Evolutionary conservation across 2,113 vertebrate genomes (phyloP).

Genomic region (Percopsis transmontana): DNA sequence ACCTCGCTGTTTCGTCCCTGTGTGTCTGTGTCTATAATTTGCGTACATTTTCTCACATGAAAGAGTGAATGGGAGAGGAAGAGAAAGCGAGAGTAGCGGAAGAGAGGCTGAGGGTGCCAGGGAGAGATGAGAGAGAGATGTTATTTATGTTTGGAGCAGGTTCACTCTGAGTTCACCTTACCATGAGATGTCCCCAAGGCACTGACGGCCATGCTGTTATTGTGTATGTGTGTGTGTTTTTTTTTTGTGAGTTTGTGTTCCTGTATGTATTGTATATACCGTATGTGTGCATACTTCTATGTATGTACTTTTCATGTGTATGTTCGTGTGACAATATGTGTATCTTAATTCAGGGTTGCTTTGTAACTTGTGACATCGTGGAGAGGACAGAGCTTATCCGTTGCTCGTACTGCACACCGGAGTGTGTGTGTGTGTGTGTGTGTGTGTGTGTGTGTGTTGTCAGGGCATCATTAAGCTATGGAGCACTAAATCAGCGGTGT

Average conservation of each 20-base stretch:
- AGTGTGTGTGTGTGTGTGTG: conserved; percentile 22
- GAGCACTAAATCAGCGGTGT: conserved; percentile 70
- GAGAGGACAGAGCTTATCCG: conserved; percentile 48
- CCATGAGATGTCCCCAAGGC: conserved; percentile 77
- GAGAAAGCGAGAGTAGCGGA: conserved; percentile 24
- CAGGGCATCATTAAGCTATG: conserved; percentile 59
- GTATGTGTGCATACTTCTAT: not conserved
- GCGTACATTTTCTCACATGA: conserved; percentile 33
- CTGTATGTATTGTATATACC: conserved; percentile 1
- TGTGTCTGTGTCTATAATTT: conserved; percentile 45
- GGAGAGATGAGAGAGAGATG: conserved; percentile 71
- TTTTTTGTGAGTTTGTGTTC: not conserved
- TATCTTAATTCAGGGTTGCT: conserved; percentile 54
- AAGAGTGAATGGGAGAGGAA: conserved; percentile 35
- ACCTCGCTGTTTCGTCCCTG: conserved; percentile 5
- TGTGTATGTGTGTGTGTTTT: conserved; percentile 9
- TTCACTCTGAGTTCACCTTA: conserved; percentile 85
- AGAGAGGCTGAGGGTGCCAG: conserved; percentile 36
- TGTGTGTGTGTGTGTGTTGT: conserved; percentile 39
- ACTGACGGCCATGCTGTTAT: conserved; percentile 60
- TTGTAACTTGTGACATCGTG: conserved; percentile 51
- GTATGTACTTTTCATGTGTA: not conserved
- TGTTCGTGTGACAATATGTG: conserved; percentile 26
- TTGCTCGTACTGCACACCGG: conserved; percentile 21
- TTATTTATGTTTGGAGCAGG: conserved; percentile 80